These are phyloP conservation scores for Coelinius sp. DNA, from an alignment of 2,888 invertebrate genomes.

Conservation along the genomic window DNA sequence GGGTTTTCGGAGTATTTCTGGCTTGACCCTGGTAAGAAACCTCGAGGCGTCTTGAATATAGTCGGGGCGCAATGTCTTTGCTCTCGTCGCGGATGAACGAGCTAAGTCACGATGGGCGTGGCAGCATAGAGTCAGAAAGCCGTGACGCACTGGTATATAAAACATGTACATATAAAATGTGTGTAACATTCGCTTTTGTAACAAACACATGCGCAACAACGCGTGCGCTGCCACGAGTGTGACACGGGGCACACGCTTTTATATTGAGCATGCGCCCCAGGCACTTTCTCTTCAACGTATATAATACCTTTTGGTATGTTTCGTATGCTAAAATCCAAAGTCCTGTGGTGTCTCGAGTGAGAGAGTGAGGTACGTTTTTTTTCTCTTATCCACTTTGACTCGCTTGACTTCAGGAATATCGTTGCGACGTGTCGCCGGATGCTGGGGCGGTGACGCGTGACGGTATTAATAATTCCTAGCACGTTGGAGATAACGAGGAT, in stretches of 20 bases:
- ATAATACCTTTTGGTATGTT: not conserved
- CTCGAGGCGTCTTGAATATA: constrained; percentile 39
- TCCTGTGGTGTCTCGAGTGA: constrained; percentile 13
- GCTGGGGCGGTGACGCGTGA: constrained; percentile 58
- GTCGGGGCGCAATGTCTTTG: constrained; percentile 54
- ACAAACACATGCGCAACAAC: constrained; percentile 34
- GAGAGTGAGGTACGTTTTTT: not conserved
- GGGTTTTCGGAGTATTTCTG: constrained; percentile 26
- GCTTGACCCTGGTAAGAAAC: constrained; percentile 31
- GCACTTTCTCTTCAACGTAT: constrained; percentile 12
- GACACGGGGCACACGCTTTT: constrained; percentile 50
- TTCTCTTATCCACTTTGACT: constrained; percentile 7
- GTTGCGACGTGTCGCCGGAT: constrained; percentile 46
- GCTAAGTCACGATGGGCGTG: constrained; percentile 67
- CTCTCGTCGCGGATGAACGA: constrained; percentile 64
- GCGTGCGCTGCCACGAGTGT: constrained; percentile 45
- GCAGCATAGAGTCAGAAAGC: constrained; percentile 56
- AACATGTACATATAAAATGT: constrained; percentile 13
- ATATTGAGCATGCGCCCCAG: constrained; percentile 46
- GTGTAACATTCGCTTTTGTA: constrained; percentile 2
- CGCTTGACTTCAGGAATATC: constrained; percentile 40
- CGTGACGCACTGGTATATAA: constrained; percentile 52
- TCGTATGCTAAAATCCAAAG: constrained; percentile 4
- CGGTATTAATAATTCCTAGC: constrained; percentile 59
- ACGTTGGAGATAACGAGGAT: constrained; percentile 48